phyloP scores from a whole-genome alignment of 2,113 vertebrate species.

The Melanotaenia duboulayi region DNA sequence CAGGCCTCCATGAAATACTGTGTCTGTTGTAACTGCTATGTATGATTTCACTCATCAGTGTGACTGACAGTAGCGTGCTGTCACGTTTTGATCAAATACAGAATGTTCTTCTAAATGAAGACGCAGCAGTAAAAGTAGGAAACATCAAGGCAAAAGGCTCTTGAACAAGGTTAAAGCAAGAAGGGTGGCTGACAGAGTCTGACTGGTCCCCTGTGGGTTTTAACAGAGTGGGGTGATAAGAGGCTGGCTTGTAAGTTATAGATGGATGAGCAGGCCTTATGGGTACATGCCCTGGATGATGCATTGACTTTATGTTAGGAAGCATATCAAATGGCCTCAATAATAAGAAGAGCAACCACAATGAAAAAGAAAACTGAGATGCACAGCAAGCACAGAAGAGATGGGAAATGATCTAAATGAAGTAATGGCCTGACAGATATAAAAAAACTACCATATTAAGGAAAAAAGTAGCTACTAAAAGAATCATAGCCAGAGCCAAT shows the following conservation, averaged over 20 bases:
- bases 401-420: no score
- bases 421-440: no score
- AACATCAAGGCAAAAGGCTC: conserved; percentile 5
- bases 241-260: neutral
- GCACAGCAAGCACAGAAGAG: neutral
- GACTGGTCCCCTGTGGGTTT: neutral
- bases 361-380: neutral
- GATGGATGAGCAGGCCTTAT: neutral
- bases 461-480: no score
- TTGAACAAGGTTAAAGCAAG: neutral
- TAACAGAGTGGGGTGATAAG: neutral
- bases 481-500: no score
- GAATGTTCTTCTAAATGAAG: conserved; percentile 8
- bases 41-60: conserved; percentile 8
- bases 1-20: conserved; percentile 3
- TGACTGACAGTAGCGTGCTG: conserved; percentile 7
- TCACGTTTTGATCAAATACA: conserved; percentile 26
- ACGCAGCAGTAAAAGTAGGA: neutral
- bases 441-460: no score
- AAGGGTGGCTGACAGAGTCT: neutral
- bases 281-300: neutral
- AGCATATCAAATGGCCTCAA: neutral
- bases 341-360: neutral
- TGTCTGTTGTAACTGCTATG: neutral
- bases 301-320: neutral